These are phyloP conservation scores for human (Homo sapiens) DNA, from an alignment of 2,113 vertebrate species.

Conservation along the genomic window DNA sequence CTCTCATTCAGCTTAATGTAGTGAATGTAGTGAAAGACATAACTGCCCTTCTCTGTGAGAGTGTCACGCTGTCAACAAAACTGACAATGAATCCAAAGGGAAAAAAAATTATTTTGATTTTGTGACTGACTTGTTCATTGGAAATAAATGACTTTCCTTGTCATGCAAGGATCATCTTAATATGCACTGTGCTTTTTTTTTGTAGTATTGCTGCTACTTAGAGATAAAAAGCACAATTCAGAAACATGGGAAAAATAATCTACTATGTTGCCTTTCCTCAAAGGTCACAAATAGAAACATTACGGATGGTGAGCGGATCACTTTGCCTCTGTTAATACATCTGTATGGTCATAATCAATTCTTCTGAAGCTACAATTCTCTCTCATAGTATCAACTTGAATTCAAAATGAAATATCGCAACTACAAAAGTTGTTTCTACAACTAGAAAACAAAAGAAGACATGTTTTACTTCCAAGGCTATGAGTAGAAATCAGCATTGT, in stretches of 20 bases:
- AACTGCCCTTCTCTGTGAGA: not conserved
- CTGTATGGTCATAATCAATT: not conserved
- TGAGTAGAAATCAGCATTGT: not conserved
- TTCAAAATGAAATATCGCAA: not conserved
- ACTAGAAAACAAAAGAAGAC: not conserved
- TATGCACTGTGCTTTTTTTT: not conserved
- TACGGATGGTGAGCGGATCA: not conserved
- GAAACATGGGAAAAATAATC: not conserved
- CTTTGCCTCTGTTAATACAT: not conserved
- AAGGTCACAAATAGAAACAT: not conserved
- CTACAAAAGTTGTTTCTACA: not conserved
- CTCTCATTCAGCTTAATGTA: constrained; percentile 31
- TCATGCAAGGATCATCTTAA: constrained; percentile 41
- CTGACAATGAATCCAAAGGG: not conserved
- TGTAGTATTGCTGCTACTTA: not conserved
- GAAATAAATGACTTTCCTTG: constrained; percentile 42
- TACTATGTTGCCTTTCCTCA: not conserved
- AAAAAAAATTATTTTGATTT: constrained; percentile 10
- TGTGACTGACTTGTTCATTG: constrained; percentile 56
- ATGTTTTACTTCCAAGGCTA: not conserved
- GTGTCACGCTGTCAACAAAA: constrained; percentile 32
- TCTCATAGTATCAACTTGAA: not conserved
- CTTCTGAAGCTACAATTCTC: not conserved
- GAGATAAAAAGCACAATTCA: not conserved
- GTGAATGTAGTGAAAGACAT: not conserved